Base-by-base conservation (phyloP, 2,888 invertebrate species). In the Idaea biselata region DNA sequence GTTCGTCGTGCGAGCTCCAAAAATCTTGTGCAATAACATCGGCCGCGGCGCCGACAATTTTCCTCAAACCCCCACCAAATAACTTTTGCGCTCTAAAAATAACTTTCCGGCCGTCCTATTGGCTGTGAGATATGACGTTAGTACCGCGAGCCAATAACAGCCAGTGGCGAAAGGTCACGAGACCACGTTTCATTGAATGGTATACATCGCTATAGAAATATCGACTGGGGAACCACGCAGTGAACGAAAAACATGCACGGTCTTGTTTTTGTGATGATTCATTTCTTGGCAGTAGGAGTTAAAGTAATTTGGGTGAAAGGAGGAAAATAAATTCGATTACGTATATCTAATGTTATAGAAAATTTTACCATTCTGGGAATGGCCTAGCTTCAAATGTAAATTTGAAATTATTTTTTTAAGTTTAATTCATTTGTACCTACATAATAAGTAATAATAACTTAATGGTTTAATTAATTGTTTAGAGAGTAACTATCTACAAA, bases 11-110 rank as follows among this genome's bases (percentile, higher is more conserved):
- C 71, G 81, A 82, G 74, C 74, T 78, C 73, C 73, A 78, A 86
- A 90, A 91, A 82, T 84, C 72, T 91, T 90, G 92, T 91, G 91
- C 89, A 91, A 92, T 81, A 81, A 74, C 80, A 73, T 75, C 73
- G 74, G 68, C 71, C 63, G 59, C 68, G 78, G 66, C 66, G 68
- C 75, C 69, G 72, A 82, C 81, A 72, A 79, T 89, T 89, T 91
- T 89, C 88, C 86, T 84, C 80, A 73, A 80, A 44, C 44, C 88
- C 92, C 91, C 86, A 75, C 87, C 76, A 78, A 73, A 73, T 69
- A 65, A 73, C 74, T 70, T 77, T 80, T 74, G 70, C 72, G 80
- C 86, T 90, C 92, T 91, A 92, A 89, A 92, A 92, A 92, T 92
- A 92, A 70, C 80, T 75, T 66, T 55, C 55, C 71, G 63, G 59